Evolutionary conservation across 2,888 invertebrate species (phyloP).

Genomic region (Thecophora atra): DNA sequence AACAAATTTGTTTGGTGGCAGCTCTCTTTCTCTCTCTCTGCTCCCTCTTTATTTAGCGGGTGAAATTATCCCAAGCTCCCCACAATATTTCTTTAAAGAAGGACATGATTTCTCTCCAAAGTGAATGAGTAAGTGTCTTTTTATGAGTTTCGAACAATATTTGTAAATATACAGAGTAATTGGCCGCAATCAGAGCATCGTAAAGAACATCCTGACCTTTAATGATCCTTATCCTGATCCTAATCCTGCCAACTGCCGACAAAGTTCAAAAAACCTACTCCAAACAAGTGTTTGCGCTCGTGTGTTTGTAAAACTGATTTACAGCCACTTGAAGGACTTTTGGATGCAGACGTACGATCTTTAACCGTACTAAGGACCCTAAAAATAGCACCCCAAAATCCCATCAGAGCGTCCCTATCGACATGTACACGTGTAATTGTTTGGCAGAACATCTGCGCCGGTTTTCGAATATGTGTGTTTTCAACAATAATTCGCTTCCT

Average conservation of each 20-base stretch:
- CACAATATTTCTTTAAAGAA: too few species aligned
- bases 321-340: neutral
- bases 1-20: neutral
- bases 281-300: neutral
- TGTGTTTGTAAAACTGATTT: neutral
- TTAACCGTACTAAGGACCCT: conserved; percentile 13
- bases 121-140: neutral
- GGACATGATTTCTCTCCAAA: neutral
- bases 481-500: neutral
- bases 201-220: neutral
- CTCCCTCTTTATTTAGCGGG: neutral
- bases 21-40: too few species aligned
- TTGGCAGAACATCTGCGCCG: conserved; percentile 16
- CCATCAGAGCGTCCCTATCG: neutral
- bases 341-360: neutral
- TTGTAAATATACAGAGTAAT: neutral
- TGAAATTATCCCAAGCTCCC: neutral
- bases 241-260: conserved; percentile 1
- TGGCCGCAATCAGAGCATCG: neutral
- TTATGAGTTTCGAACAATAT: neutral
- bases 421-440: conserved; percentile 10
- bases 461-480: conserved; percentile 1
- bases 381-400: neutral
- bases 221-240: neutral
- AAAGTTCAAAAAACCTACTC: neutral